A percentile compares a stretch with the other conserved stretches of the same genome.
Evolutionary conservation across 2,888 invertebrate genomes (phyloP).

Genomic region (Octodonta nipae): DNA sequence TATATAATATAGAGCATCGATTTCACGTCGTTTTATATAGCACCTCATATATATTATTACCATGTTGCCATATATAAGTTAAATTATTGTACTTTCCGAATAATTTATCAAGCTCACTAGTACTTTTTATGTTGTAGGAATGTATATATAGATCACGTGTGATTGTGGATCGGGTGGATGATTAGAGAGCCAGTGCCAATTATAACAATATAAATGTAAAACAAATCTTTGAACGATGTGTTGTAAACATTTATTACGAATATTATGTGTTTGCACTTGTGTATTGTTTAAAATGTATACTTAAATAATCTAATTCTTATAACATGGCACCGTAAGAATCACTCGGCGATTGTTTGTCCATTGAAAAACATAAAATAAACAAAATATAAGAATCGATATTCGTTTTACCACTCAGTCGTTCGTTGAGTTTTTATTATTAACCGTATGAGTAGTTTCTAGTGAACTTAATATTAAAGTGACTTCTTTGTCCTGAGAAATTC

Average conservation of each 20-base stretch:
- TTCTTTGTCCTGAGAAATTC: constrained; percentile 25
- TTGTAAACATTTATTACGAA: constrained; percentile 39
- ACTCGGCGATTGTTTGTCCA: constrained; percentile 25
- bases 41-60: constrained; percentile 25
- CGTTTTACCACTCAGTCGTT: constrained; percentile 21
- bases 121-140: constrained; percentile 30
- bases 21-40: constrained; percentile 29
- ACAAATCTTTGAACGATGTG: constrained; percentile 35
- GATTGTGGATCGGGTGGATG: constrained; percentile 12
- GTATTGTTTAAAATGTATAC: constrained; percentile 32
- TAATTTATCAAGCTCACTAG: constrained; percentile 18
- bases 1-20: constrained; percentile 18
- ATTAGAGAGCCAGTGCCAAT: constrained; percentile 37
- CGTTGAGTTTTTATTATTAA: constrained; percentile 15
- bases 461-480: constrained; percentile 23
- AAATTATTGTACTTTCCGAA: constrained; percentile 16
- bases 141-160: constrained; percentile 27
- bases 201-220: constrained; percentile 35
- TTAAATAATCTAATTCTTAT: constrained; percentile 30
- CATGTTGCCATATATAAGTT: constrained; percentile 28
- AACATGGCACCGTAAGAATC: constrained; percentile 27
- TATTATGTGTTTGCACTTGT: constrained; percentile 38
- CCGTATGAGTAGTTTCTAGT: constrained; percentile 31
- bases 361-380: too few relatives aligned
- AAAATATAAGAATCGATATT: too few relatives aligned